Evolutionary conservation across 2,888 invertebrate genomes (phyloP).

Genomic region (Lycaena phlaeas): DNA sequence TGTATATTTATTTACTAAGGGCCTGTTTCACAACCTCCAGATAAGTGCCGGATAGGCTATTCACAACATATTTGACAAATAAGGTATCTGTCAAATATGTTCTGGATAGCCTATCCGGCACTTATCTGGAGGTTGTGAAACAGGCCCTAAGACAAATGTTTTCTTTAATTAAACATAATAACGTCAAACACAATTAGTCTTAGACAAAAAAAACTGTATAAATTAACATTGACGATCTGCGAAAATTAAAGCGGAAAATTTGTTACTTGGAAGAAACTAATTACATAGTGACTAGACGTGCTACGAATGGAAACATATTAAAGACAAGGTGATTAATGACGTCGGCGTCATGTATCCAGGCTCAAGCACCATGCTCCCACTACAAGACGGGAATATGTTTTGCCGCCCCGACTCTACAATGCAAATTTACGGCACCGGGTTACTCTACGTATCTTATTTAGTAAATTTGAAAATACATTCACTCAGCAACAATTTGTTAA

Average conservation of each 20-base stretch:
- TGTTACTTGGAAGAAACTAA: slow-evolving; percentile 59
- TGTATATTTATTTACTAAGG: no score
- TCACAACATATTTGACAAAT: no score
- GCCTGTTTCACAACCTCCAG: no score
- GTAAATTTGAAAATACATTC: slow-evolving; percentile 25
- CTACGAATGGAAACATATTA: slow-evolving; percentile 66
- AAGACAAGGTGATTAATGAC: slow-evolving; percentile 66
- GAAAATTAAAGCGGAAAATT: slow-evolving; percentile 34
- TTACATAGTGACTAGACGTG: slow-evolving; percentile 52
- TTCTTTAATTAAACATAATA: no score
- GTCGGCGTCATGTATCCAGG: slow-evolving; percentile 39
- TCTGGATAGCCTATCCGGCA: no score
- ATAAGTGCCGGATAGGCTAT: no score
- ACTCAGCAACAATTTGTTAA: neutral
- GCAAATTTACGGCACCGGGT: slow-evolving; percentile 57
- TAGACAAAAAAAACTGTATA: neutral
- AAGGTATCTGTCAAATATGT: no score
- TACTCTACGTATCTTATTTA: slow-evolving; percentile 29
- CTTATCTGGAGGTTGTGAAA: no score
- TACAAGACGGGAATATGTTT: slow-evolving; percentile 24
- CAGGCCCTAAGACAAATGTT: no score
- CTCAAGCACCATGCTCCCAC: slow-evolving; percentile 22
- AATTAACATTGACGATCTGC: neutral
- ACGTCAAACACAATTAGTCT: neutral
- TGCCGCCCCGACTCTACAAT: slow-evolving; percentile 40